Conservation (phyloP, 2,888 invertebrate species). For the Loripinus fragilis region DNA sequence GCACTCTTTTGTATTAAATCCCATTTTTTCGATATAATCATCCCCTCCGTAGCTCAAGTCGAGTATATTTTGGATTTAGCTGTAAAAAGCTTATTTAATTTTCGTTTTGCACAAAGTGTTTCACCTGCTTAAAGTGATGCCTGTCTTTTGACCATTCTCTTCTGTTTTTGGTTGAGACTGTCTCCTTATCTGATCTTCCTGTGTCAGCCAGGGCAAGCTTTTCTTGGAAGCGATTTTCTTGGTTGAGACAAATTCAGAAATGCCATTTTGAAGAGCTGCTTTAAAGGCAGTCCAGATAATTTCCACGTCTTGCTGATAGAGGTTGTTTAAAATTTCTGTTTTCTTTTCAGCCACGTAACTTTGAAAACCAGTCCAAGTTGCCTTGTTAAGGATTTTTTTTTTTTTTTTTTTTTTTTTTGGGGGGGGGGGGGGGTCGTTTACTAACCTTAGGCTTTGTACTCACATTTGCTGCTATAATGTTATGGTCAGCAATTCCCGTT, state of each 20-base stretch:
- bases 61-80: too few species aligned
- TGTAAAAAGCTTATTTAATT: too few species aligned
- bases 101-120: too few species aligned
- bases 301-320: background rate
- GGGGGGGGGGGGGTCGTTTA: background rate
- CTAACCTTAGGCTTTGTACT: background rate
- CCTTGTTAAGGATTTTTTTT: too few species aligned
- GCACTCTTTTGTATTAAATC: too few species aligned
- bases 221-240: background rate
- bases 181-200: too few species aligned
- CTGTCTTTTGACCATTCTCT: too few species aligned
- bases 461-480: background rate
- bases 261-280: background rate
- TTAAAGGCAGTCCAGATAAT: background rate
- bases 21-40: too few species aligned
- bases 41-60: too few species aligned
- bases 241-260: background rate
- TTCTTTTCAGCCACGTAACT: background rate
- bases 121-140: too few species aligned
- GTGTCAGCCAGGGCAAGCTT: too few species aligned
- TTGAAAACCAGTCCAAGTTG: background rate
- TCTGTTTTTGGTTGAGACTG: too few species aligned
- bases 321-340: background rate
- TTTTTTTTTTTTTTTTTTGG: background rate
- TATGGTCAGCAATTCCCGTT: conserved; percentile 6